These are phyloP conservation scores for Siphonodentalium dalli DNA, from an alignment of 2,888 invertebrate genomes.

Conservation along the genomic window DNA sequence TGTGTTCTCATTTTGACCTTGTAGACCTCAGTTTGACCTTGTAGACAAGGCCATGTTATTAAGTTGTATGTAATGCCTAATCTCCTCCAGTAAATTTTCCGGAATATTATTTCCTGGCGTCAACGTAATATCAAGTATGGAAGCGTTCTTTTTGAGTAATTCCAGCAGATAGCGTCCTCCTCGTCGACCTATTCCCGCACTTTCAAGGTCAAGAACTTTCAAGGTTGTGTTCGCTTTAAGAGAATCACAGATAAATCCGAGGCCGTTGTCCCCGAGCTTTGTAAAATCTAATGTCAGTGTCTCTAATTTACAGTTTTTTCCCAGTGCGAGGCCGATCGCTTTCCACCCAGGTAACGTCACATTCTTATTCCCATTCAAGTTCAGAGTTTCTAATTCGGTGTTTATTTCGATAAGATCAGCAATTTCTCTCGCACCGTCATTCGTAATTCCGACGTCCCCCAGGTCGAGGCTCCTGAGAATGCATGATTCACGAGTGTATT, in stretches of 20 bases:
- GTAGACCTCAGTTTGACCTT: no score
- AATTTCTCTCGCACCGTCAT: slow-evolving; percentile 40
- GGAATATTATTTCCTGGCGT: slow-evolving; percentile 46
- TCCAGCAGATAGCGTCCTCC: slow-evolving; percentile 44
- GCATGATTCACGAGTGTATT: slow-evolving; percentile 11
- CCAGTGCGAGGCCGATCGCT: slow-evolving; percentile 44
- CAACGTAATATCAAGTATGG: slow-evolving; percentile 47
- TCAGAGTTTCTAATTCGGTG: slow-evolving; percentile 38
- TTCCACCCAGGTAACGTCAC: slow-evolving; percentile 48
- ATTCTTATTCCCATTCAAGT: slow-evolving; percentile 43
- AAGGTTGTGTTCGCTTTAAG: slow-evolving; percentile 45
- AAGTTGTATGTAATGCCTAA: slow-evolving; percentile 41
- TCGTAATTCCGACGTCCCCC: slow-evolving; percentile 41
- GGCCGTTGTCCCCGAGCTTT: slow-evolving; percentile 47
- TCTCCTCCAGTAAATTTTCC: slow-evolving; percentile 34
- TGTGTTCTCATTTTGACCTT: no score
- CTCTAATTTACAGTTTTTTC: slow-evolving; percentile 38
- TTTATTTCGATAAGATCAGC: slow-evolving; percentile 40
- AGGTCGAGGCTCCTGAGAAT: slow-evolving; percentile 48
- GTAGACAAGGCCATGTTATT: no score
- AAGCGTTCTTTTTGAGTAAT: slow-evolving; percentile 44
- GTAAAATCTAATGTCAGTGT: slow-evolving; percentile 53
- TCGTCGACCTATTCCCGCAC: slow-evolving; percentile 41
- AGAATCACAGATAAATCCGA: slow-evolving; percentile 38
- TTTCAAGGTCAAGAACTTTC: slow-evolving; percentile 46